Evolutionary conservation across 1,140 invertebrate species (phyloP).

Genomic region (Zaprionus kolodkinae): DNA sequence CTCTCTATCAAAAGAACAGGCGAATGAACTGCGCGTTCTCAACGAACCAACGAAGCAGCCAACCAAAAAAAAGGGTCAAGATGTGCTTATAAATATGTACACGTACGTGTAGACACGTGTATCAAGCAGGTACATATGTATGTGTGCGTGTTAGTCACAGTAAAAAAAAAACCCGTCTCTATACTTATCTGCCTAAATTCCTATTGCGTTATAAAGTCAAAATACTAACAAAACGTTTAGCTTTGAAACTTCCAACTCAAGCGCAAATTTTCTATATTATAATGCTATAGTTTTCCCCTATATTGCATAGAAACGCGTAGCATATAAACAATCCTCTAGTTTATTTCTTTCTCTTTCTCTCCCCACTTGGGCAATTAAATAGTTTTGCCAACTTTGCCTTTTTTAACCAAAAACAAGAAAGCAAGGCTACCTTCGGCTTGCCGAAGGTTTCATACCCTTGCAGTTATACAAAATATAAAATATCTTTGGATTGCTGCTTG

Average conservation of each 20-base stretch:
- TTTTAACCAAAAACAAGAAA: constrained; percentile 6
- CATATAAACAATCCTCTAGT: neutral
- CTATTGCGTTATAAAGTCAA: neutral
- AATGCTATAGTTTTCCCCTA: no score
- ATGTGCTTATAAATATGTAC: constrained; percentile 15
- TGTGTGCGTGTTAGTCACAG: neutral
- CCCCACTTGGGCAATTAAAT: constrained; percentile 32
- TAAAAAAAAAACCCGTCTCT: no score
- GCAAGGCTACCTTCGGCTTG: no score
- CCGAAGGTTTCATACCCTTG: no score
- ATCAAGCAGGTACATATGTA: neutral
- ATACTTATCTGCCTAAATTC: neutral
- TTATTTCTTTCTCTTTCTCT: neutral
- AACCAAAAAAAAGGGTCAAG: constrained; percentile 60
- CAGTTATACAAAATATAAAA: no score
- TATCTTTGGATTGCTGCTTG: no score
- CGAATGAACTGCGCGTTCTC: constrained; percentile 57
- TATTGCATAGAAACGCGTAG: no score
- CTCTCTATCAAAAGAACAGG: constrained; percentile 28
- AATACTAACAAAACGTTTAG: neutral
- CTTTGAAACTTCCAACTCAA: neutral
- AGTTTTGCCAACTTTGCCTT: constrained; percentile 33
- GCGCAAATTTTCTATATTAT: no score
- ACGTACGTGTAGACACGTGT: neutral
- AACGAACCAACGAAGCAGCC: constrained; percentile 18